These are phyloP conservation scores for Linyphia triangularis DNA, from an alignment of 2,888 invertebrate species.

Conservation along the genomic window DNA sequence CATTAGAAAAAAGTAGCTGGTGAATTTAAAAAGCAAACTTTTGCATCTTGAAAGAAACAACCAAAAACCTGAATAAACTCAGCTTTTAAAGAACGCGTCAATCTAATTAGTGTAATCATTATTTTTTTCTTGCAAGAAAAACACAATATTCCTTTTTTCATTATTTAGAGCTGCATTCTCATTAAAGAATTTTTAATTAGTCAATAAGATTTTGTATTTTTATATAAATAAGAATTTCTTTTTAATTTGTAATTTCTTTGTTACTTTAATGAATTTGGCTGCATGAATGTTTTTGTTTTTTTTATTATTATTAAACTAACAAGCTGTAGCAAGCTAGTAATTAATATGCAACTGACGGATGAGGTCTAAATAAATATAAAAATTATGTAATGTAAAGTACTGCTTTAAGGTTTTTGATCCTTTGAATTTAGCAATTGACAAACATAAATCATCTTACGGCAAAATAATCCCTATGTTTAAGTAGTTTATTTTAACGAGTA, in stretches of 20 bases:
- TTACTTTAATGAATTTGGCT: constrained; percentile 68
- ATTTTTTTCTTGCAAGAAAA: constrained; percentile 59
- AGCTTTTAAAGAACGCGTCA: constrained; percentile 65
- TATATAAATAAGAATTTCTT: constrained; percentile 44
- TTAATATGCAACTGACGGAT: constrained; percentile 38
- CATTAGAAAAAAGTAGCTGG: constrained; percentile 46
- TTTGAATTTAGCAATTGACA: too few relatives aligned
- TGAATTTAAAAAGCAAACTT: constrained; percentile 23
- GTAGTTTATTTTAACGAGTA: too few relatives aligned
- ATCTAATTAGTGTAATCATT: constrained; percentile 73
- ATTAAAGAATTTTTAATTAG: constrained; percentile 75
- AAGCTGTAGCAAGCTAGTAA: constrained; percentile 58
- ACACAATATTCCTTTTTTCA: constrained; percentile 53
- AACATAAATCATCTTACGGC: too few relatives aligned
- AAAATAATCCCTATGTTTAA: too few relatives aligned
- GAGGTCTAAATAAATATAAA: background rate
- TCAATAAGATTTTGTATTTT: constrained; percentile 72
- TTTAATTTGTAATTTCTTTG: constrained; percentile 52
- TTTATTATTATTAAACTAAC: too few relatives aligned
- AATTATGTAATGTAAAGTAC: too few relatives aligned
- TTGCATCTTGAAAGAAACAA: constrained; percentile 25
- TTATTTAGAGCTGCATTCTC: constrained; percentile 67
- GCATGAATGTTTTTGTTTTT: constrained; percentile 32
- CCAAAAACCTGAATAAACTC: constrained; percentile 54
- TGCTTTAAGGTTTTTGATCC: too few relatives aligned